These are phyloP conservation scores for Dicrostonyx torquatus DNA, from an alignment of 2,797 vertebrate species.

Conservation along the genomic window DNA sequence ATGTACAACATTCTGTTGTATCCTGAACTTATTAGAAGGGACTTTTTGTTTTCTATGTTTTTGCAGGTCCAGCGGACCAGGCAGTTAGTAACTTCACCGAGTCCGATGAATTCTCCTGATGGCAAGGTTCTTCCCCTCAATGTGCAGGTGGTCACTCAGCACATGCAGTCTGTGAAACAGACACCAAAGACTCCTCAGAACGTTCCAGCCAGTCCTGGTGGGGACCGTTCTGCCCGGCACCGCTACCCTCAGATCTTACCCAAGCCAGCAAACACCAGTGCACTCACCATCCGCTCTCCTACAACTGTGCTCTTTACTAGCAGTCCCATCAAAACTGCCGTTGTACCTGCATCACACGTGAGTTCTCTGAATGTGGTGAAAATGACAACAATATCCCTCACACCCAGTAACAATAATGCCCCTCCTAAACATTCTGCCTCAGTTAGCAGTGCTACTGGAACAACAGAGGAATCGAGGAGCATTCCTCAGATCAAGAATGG, in stretches of 20 bases:
- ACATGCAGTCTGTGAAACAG: constrained; percentile 94
- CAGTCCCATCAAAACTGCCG: constrained; percentile 95
- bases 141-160: constrained; percentile 96
- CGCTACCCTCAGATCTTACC: constrained; percentile 98
- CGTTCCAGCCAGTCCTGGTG: constrained; percentile 90
- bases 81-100: constrained; percentile 94
- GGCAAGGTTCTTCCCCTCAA: constrained; percentile 96
- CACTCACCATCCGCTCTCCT: constrained; percentile 94
- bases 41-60: constrained; percentile 62
- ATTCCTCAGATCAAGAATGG: constrained; percentile 89
- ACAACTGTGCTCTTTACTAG: constrained; percentile 96
- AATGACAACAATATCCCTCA: constrained; percentile 96
- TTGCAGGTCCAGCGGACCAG: constrained; percentile 92
- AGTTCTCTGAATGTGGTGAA: constrained; percentile 96
- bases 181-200: constrained; percentile 94
- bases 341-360: constrained; percentile 94
- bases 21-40: neutral
- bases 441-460: constrained; percentile 82
- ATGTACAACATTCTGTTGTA: neutral
- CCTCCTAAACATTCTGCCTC: constrained; percentile 90
- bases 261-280: constrained; percentile 93
- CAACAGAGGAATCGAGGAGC: constrained; percentile 87
- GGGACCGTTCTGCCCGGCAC: constrained; percentile 94
- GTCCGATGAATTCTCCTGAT: constrained; percentile 92
- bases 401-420: constrained; percentile 88